Evolutionary conservation across 2,113 vertebrate species (phyloP).

Genomic region (Thalassoma bifasciatum): DNA sequence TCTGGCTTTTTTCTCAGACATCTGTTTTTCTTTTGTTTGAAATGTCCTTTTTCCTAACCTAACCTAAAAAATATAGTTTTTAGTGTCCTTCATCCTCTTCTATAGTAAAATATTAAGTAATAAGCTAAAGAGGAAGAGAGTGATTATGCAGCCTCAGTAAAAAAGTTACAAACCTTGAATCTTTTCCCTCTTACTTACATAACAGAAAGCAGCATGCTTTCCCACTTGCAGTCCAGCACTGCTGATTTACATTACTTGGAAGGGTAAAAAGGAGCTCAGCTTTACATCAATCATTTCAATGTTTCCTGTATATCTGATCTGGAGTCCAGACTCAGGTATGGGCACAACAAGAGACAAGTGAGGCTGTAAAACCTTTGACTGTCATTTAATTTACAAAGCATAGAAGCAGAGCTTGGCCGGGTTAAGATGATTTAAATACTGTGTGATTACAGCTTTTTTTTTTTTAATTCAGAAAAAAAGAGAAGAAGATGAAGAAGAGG

Average conservation of each 20-base stretch:
- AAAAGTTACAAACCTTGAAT: constrained; percentile 9
- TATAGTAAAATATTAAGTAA: too few species aligned
- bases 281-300: constrained; percentile 57
- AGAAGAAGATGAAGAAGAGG: background rate
- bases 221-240: constrained; percentile 20
- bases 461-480: background rate
- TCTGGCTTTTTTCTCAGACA: too few species aligned
- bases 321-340: constrained; percentile 30
- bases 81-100: too few species aligned
- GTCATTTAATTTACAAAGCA: constrained; percentile 31
- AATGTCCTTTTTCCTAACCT: too few species aligned
- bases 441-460: constrained; percentile 2
- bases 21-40: too few species aligned
- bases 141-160: background rate
- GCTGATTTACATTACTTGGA: constrained; percentile 64
- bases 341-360: constrained; percentile 31
- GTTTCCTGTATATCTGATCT: constrained; percentile 47
- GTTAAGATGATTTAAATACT: constrained; percentile 16
- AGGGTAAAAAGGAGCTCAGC: constrained; percentile 22
- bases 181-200: background rate
- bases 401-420: background rate
- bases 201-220: constrained; percentile 21
- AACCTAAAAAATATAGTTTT: too few species aligned
- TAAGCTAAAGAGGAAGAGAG: background rate
- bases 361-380: constrained; percentile 43